These are phyloP conservation scores for Catharus ustulatus DNA, from an alignment of 2,797 vertebrate species.

Conservation along the genomic window DNA sequence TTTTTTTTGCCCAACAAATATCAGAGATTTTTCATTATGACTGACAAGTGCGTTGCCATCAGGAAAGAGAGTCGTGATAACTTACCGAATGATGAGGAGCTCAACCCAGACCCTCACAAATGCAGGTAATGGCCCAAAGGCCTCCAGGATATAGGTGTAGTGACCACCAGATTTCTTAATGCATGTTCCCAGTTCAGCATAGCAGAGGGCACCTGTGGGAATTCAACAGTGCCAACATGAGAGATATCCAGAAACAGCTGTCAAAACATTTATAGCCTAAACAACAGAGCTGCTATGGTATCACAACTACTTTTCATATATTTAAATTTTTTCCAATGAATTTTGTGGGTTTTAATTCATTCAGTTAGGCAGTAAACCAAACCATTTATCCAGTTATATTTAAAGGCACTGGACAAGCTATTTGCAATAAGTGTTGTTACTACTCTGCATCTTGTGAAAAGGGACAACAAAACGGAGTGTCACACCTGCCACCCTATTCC, in stretches of 20 bases:
- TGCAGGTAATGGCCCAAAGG: conserved; percentile 90
- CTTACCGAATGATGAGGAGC: conserved; percentile 91
- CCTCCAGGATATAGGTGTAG: conserved; percentile 93
- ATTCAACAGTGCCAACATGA: background rate
- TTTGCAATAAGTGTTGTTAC: background rate
- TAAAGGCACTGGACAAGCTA: background rate
- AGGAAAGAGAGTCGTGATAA: background rate
- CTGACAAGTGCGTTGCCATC: background rate
- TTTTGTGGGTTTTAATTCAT: background rate
- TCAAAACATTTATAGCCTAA: background rate
- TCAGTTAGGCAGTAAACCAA: background rate
- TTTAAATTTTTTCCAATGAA: background rate
- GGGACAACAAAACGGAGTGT: background rate
- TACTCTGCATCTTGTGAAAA: background rate
- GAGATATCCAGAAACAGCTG: background rate
- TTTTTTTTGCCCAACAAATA: background rate
- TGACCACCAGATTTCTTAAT: conserved; percentile 97
- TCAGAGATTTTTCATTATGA: background rate
- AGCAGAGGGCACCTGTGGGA: conserved; percentile 89
- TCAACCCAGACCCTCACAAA: conserved; percentile 93
- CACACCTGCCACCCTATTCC: background rate
- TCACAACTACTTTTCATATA: background rate
- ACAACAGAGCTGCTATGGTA: background rate
- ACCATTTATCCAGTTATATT: background rate
- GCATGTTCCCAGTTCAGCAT: conserved; percentile 93